Evolutionary conservation across 2,888 invertebrate species (phyloP).

Genomic region (Sminthurides aquaticus): DNA sequence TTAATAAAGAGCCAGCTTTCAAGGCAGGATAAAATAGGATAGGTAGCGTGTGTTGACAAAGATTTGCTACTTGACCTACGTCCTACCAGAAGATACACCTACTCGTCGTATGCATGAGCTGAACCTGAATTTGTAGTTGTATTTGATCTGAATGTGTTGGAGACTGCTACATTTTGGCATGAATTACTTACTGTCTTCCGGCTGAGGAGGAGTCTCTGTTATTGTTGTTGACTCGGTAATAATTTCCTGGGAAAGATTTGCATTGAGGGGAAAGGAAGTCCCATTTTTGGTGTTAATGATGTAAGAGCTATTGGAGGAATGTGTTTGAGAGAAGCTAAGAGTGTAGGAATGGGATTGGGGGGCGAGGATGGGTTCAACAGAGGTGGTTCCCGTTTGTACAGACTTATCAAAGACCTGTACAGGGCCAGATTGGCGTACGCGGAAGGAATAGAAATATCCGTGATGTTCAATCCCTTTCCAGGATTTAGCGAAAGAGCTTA

Average conservation of each 20-base stretch:
- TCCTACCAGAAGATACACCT: no score
- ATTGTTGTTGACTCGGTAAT: neutral
- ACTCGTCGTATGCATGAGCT: no score
- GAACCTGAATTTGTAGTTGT: no score
- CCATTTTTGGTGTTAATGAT: conserved; percentile 16
- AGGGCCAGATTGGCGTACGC: conserved; percentile 41
- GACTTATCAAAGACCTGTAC: conserved; percentile 43
- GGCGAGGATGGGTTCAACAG: neutral
- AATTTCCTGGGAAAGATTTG: neutral
- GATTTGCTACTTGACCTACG: no score
- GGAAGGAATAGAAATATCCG: conserved; percentile 42
- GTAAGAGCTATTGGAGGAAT: conserved; percentile 15
- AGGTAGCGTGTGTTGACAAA: no score
- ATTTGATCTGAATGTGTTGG: no score
- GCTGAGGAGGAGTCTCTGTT: neutral
- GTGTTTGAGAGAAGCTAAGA: conserved; percentile 30
- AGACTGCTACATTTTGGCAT: no score
- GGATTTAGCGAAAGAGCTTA: conserved; percentile 1
- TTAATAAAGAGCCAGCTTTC: neutral
- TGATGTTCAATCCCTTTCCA: conserved; percentile 40
- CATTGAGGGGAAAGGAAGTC: conserved; percentile 8
- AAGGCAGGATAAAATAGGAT: no score
- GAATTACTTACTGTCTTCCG: conserved; percentile 8
- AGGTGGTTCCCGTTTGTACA: conserved; percentile 32
- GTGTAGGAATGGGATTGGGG: conserved; percentile 26